These are phyloP conservation scores for Drosophila emarginata DNA, from an alignment of 2,888 invertebrate species.

Conservation along the genomic window DNA sequence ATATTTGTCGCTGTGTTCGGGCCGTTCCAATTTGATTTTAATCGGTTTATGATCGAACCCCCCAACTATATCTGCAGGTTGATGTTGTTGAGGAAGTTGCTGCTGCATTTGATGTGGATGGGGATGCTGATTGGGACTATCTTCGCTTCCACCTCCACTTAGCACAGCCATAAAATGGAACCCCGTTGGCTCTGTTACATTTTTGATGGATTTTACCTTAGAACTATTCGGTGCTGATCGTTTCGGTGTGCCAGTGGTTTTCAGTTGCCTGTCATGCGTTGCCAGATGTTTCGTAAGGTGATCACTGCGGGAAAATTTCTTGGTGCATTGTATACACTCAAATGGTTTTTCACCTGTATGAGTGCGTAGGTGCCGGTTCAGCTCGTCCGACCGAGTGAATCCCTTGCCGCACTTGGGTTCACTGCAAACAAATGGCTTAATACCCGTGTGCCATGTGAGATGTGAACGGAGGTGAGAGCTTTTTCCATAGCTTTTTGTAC, in stretches of 20 bases:
- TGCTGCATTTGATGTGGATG: constrained; percentile 39
- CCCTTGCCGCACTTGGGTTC: constrained; percentile 78
- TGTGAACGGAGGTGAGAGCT: constrained; percentile 81
- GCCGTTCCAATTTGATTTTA: constrained; percentile 71
- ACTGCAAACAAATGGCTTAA: constrained; percentile 79
- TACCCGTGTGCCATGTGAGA: constrained; percentile 81
- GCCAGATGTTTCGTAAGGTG: constrained; percentile 80
- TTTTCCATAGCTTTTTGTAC: constrained; percentile 80
- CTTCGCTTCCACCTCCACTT: constrained; percentile 18
- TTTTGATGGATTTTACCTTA: constrained; percentile 46
- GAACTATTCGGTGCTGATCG: constrained; percentile 36
- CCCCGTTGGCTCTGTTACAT: constrained; percentile 39
- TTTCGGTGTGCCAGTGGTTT: constrained; percentile 42
- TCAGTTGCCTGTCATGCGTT: constrained; percentile 75
- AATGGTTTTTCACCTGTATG: constrained; percentile 81
- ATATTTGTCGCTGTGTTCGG: constrained; percentile 66
- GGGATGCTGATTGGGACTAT: constrained; percentile 1
- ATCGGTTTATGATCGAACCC: constrained; percentile 54
- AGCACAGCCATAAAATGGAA: constrained; percentile 72
- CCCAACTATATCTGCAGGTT: constrained; percentile 23
- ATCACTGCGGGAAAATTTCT: constrained; percentile 80
- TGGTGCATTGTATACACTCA: constrained; percentile 78
- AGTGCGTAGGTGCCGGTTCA: constrained; percentile 79
- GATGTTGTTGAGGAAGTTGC: constrained; percentile 40
- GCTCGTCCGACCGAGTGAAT: constrained; percentile 80